Base-by-base conservation (phyloP, 2,888 invertebrate species). In the Oligia strigilis region DNA sequence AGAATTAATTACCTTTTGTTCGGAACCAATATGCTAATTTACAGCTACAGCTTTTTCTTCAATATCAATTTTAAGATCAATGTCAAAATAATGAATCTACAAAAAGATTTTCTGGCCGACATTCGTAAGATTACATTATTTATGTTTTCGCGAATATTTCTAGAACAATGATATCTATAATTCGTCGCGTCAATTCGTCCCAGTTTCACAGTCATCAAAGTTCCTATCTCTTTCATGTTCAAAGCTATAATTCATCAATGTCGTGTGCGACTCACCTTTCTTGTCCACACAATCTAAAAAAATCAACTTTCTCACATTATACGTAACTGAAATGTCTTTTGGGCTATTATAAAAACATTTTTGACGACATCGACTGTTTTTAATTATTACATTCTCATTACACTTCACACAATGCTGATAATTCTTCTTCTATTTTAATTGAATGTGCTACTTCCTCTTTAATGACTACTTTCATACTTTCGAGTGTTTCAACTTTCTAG, bases 401-500 rank as follows among this genome's bases (percentile, higher is more conserved):
- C 86, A 77, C 82, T 88, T 84, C 88, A 89, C 84, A 91, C 91
- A 90, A 90, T 94, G 94, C 92, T 87, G 86, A 89, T 89, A 92
- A 90, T 88, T 92, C 90, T 93, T 88, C 87, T 82, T 89, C 89
- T 86, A 88, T 92, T 90, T 82, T 89, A 93, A 94, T 93, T 93
- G 93, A 93, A 93, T 92, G 92, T 89, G 87, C 88, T 77, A 89
- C 88, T 89, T 90, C 79, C 66, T 80, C 76, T 89, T 92, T 93
- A 94, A 94, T 94, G 92, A 93, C 90, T 87, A 84, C 93, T 92
- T 92, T 93, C 93, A 90, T 90, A 93, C 92, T 93, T 91, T 89
- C 90, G 77, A 85, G 66, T 84, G 73, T 86, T 78, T 85, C 90
- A 77, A 92, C 95, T 95, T 95, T 95, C 95, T 94, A 94, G 93